phyloP scores from a whole-genome alignment of 92 coral and sea anemone genomes.

The Bergia sp. region DNA sequence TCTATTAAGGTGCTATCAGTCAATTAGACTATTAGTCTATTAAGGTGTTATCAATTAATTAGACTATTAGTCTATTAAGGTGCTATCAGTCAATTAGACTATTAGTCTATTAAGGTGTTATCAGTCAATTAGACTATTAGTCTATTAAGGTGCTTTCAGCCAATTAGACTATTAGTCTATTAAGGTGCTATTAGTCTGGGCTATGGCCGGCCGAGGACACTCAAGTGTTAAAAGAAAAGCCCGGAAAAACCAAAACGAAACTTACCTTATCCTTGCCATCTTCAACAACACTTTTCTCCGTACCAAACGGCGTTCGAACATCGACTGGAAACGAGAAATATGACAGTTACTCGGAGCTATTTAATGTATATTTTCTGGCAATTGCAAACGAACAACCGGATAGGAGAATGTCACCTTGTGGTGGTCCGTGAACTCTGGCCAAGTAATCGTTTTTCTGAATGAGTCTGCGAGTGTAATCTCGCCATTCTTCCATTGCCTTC shows the following conservation, averaged over 20 bases:
- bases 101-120: no score
- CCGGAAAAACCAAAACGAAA: neutral
- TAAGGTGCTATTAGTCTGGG: neutral
- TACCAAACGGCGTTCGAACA: conserved; percentile 92
- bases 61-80: no score
- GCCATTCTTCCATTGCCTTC: conserved; percentile 88
- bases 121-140: no score
- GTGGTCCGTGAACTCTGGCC: conserved; percentile 68
- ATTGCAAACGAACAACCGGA: neutral
- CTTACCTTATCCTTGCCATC: conserved; percentile 73
- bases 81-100: no score
- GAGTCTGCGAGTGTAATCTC: conserved; percentile 74
- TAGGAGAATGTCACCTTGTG: conserved; percentile 55
- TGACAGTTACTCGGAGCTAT: neutral
- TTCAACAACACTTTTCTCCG: conserved; percentile 80
- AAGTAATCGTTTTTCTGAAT: conserved; percentile 85
- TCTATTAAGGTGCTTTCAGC: no score
- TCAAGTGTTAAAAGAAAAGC: neutral
- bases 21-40: no score
- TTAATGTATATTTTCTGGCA: neutral
- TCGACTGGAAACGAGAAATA: conserved; percentile 55
- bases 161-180: no score
- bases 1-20: no score
- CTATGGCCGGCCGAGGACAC: neutral
- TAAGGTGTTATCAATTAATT: no score